phyloP scores from a whole-genome alignment of 2,888 invertebrate genomes.

The Odontothrips loti region DNA sequence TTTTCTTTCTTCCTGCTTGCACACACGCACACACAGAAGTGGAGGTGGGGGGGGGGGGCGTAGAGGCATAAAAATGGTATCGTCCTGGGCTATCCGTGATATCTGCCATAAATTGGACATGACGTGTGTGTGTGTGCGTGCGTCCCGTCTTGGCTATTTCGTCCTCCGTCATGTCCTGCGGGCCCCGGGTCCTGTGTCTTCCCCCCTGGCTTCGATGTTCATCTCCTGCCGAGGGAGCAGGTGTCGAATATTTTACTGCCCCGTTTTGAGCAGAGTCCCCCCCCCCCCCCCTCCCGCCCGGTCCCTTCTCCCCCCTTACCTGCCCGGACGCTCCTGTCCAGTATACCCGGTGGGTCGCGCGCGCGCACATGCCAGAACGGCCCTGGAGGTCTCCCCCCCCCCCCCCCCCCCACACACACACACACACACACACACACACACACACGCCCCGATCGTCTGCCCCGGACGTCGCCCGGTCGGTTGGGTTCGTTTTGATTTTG shows the following conservation, averaged over 20 bases:
- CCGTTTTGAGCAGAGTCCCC: background rate
- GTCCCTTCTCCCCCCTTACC: background rate
- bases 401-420: background rate
- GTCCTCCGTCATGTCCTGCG: background rate
- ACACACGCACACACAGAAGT: background rate
- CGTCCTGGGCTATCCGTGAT: background rate
- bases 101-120: constrained; percentile 18
- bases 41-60: background rate
- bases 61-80: constrained; percentile 12
- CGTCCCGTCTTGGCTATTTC: background rate
- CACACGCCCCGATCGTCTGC: background rate
- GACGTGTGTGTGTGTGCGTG: background rate
- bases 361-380: background rate
- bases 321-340: no score
- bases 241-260: constrained; percentile 17
- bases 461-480: background rate
- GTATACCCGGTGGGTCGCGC: background rate
- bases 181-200: background rate
- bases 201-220: background rate
- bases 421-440: background rate
- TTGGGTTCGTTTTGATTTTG: constrained; percentile 20
- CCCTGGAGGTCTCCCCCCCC: background rate
- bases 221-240: background rate
- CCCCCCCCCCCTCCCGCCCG: background rate
- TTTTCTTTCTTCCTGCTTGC: background rate